phyloP scores from a whole-genome alignment of 1,140 invertebrate species.

The Charaxes varanes region DNA sequence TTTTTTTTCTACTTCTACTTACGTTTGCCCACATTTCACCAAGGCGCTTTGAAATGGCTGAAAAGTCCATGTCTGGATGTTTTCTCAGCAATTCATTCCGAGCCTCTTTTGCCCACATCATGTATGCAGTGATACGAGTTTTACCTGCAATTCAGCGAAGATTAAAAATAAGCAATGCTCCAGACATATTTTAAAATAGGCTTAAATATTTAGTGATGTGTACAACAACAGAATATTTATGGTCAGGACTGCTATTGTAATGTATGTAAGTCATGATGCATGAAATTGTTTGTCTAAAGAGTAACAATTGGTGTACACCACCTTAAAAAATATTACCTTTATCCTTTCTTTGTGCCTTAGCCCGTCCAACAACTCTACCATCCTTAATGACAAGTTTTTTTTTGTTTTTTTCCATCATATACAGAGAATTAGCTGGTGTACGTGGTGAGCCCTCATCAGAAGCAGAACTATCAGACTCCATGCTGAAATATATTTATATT shows the following conservation, averaged over 20 bases:
- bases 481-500: no score
- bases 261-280: no score
- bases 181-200: no score
- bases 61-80: constrained; percentile 88
- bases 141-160: no score
- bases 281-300: no score
- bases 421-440: constrained; percentile 74
- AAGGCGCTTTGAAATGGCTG: constrained; percentile 84
- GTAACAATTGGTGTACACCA: no score
- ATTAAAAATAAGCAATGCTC: no score
- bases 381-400: constrained; percentile 80
- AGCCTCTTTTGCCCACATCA: constrained; percentile 91
- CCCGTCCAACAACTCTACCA: constrained; percentile 79
- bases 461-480: constrained; percentile 63
- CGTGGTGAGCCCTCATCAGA: constrained; percentile 75
- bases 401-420: constrained; percentile 87
- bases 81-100: constrained; percentile 81
- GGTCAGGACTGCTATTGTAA: neutral
- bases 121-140: constrained; percentile 89
- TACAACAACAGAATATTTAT: constrained; percentile 8
- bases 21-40: constrained; percentile 91
- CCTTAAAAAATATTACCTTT: constrained; percentile 73
- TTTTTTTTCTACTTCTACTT: constrained; percentile 18
- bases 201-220: no score
- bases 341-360: constrained; percentile 84